Evolutionary conservation across 2,113 vertebrate genomes (phyloP), one percentile per base, ranked within the genome.

Genomic region (Prunella himalayana): DNA sequence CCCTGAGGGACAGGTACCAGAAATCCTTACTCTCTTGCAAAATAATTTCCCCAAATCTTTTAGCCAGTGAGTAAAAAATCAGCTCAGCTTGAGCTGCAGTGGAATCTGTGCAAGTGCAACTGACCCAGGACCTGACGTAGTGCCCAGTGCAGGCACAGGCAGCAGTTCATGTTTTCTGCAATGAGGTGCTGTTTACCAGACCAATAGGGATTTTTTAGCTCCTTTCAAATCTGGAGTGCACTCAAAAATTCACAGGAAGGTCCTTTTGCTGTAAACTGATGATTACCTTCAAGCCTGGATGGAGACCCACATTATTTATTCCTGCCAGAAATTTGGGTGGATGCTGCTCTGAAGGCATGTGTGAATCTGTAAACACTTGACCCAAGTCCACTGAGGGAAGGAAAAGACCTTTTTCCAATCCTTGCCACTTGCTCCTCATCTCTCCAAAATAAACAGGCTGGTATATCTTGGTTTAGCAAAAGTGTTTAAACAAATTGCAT

Each of bases 61-160:
- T 28, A 16, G 10, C 41, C 31, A 45, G 10, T 2, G 3, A 79
- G 14, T 61, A 42, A 72, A 88, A 72, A 75, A 15, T 13, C 37
- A 78, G 33, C 35, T 73, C 60, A 79, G 25, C 18, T 51, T 17
- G 57, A 44, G 79, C 37, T 15, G 44, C 27, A 3, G 81, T 13
- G 11, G 8, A 10, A 22, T 9, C 61, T 10, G 44, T 10, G 41
- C 47, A 45, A 18, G 39, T 19, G 35, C 53, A 44, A 20, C 30
- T 54, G 56, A 64, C 25, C 80, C 5, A 19, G 59, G 24, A 11
- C 33, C 13, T 35, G 51, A 30, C 0, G 0, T 10, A 12, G 31
- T 16, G 31, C 72, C 27, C 0, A 0, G 9, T 44, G 50, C 54
- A 51, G 82, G 9, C 1, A 1, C 41, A 9, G 44, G 9, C 83